Conservation (phyloP, 2,113 vertebrate species). For the Gorsachius goisagi region DNA sequence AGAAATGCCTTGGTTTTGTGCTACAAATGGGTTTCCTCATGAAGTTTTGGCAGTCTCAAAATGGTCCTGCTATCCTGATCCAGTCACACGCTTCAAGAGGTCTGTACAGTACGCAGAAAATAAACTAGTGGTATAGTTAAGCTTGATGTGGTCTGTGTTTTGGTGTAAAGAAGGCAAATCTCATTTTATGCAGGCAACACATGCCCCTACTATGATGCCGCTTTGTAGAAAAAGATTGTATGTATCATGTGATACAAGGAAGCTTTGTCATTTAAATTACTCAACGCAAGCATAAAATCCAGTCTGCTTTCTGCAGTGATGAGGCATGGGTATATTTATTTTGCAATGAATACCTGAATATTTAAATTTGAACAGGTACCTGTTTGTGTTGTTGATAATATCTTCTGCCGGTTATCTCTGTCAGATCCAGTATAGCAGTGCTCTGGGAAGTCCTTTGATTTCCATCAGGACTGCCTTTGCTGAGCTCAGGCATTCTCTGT, state of each 20-base stretch:
- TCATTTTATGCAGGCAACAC: neutral
- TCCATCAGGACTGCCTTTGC: neutral
- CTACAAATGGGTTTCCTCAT: neutral
- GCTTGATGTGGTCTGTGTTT: neutral
- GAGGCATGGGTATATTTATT: neutral
- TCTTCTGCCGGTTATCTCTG: neutral
- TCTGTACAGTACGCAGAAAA: neutral
- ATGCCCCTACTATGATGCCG: neutral
- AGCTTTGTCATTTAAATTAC: neutral
- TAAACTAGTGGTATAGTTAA: neutral
- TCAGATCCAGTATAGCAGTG: neutral
- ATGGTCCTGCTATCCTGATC: neutral
- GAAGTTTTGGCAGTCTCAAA: neutral
- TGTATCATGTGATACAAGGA: neutral
- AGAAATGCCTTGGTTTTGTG: neutral
- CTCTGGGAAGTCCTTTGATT: neutral
- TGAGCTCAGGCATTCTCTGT: neutral
- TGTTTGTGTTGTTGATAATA: neutral
- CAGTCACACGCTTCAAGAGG: neutral
- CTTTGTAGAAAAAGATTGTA: neutral
- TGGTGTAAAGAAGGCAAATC: neutral
- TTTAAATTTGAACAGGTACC: neutral
- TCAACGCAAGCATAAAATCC: neutral
- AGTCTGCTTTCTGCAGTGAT: neutral
- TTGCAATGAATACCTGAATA: neutral